Percentiles rank a stretch among this genome's conserved stretches.
phyloP scores from a whole-genome alignment of 2,797 vertebrate genomes.

The Coendou prehensilis region DNA sequence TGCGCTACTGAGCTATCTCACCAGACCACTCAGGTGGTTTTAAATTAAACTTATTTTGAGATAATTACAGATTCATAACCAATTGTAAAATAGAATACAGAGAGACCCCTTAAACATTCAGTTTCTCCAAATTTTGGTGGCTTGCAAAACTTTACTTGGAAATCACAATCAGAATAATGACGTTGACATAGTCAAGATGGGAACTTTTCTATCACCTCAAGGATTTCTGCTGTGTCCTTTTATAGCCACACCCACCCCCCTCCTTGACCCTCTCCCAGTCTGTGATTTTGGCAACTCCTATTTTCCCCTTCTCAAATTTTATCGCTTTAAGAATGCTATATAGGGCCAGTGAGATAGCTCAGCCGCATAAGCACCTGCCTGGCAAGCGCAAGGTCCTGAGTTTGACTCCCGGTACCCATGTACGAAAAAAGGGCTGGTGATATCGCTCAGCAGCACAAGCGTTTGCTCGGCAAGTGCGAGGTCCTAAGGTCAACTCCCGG shows the following conservation, averaged over 20 bases:
- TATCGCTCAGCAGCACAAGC: too few relatives aligned
- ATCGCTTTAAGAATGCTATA: background rate
- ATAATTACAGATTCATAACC: background rate
- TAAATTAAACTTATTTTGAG: constrained; percentile 36
- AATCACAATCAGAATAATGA: background rate
- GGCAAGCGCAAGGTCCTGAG: too few relatives aligned
- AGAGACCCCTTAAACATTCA: background rate
- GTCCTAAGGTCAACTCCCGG: too few relatives aligned
- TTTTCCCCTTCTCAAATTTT: background rate
- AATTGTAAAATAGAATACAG: background rate
- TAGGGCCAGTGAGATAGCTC: background rate
- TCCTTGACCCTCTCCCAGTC: background rate
- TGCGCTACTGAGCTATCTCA: too few relatives aligned
- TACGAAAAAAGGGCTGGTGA: too few relatives aligned
- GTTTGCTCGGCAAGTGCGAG: too few relatives aligned
- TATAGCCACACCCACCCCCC: background rate
- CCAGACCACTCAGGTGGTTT: background rate
- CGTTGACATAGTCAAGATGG: accelerated
- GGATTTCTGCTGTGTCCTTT: background rate
- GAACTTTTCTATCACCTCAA: background rate
- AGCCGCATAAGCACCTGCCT: too few relatives aligned
- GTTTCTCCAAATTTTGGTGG: background rate
- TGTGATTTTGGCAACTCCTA: background rate
- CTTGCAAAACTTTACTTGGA: background rate
- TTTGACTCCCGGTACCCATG: too few relatives aligned